A percentile compares a stretch with the other conserved stretches of the same genome.
These are phyloP conservation scores for Isurus oxyrinchus DNA, from an alignment of 2,113 vertebrate species.

Conservation along the genomic window DNA sequence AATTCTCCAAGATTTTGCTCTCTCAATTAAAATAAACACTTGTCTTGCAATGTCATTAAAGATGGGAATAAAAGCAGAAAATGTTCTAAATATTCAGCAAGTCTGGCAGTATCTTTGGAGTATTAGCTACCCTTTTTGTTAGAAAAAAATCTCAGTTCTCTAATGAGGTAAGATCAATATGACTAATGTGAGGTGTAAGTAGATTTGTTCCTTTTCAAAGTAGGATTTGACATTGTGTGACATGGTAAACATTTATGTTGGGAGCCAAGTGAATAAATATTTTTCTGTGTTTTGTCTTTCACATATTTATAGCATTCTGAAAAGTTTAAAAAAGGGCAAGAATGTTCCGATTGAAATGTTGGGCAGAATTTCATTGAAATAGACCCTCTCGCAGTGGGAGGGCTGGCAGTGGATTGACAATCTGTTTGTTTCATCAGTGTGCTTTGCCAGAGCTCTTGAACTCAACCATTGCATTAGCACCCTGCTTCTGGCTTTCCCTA, in stretches of 20 bases:
- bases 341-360: not conserved
- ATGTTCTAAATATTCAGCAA: no score
- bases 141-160: not conserved
- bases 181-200: not conserved
- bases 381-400: no score
- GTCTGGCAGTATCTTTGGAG: no score
- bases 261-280: not conserved
- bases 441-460: no score
- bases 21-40: not conserved
- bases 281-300: not conserved
- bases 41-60: not conserved
- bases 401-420: no score
- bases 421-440: no score
- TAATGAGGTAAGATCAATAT: not conserved
- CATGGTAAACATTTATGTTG: not conserved
- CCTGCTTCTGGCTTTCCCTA: no score
- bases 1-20: not conserved
- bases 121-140: no score
- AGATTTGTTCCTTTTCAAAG: not conserved
- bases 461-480: no score
- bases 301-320: not conserved
- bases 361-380: not conserved
- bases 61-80: not conserved
- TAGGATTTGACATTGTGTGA: not conserved
- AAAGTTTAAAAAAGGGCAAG: not conserved